A percentile compares a stretch with the other conserved stretches of the same genome.
These are phyloP conservation scores for Cyclura pinguis DNA, from an alignment of 2,797 vertebrate genomes.

Conservation along the genomic window DNA sequence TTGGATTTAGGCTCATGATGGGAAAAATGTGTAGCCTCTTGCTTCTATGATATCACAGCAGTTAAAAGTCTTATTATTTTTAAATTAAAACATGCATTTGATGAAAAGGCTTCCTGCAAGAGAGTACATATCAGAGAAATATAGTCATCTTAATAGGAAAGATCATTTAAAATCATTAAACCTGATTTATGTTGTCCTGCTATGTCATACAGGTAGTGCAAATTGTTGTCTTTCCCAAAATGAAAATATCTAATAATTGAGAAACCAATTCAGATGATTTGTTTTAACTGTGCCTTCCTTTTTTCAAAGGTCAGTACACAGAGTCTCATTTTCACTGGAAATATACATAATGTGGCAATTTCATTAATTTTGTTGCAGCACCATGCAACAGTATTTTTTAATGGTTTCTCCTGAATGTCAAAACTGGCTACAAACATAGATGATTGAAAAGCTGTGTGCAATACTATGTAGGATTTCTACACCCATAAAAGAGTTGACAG, in stretches of 20 bases:
- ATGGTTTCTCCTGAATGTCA: background rate
- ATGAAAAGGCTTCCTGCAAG: slow-evolving; percentile 1
- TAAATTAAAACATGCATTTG: slow-evolving; percentile 36
- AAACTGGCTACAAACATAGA: background rate
- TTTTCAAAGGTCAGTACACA: background rate
- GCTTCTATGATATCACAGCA: background rate
- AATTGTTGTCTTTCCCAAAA: slow-evolving; percentile 56
- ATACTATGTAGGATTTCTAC: background rate
- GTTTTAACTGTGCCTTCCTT: background rate
- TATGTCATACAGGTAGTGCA: slow-evolving; percentile 43
- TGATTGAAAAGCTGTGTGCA: background rate
- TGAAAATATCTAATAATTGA: slow-evolving; percentile 26
- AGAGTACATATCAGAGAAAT: slow-evolving; percentile 39
- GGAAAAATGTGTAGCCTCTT: no score
- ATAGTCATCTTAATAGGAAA: slow-evolving; percentile 36
- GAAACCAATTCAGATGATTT: no score
- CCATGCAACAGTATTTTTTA: background rate
- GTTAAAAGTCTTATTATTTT: slow-evolving; percentile 9
- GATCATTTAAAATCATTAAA: slow-evolving; percentile 36
- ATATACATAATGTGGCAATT: background rate
- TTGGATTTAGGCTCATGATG: background rate
- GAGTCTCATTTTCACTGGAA: no score
- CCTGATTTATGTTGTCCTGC: slow-evolving; percentile 45
- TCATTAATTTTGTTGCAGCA: background rate
- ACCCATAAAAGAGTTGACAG: background rate